phyloP scores from a whole-genome alignment of 1,140 invertebrate species.

The Araneus ventricosus region DNA sequence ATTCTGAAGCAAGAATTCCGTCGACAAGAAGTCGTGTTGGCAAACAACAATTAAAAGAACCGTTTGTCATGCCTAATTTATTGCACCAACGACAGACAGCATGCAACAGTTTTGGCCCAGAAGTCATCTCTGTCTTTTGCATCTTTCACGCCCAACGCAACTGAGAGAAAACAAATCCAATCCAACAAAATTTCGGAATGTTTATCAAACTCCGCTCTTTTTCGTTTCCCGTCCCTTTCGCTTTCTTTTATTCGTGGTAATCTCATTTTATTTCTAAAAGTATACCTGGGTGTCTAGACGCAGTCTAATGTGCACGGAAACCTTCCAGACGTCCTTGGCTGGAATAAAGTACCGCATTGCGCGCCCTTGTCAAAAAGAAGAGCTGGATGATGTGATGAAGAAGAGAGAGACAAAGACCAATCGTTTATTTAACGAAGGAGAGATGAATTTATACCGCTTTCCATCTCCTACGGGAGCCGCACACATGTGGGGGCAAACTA shows the following conservation, averaged over 20 bases:
- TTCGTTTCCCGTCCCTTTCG: neutral
- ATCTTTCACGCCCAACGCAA: neutral
- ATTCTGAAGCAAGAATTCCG: neutral
- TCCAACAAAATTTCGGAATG: neutral
- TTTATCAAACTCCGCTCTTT: conserved; percentile 2
- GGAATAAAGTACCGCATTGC: neutral
- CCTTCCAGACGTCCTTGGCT: conserved; percentile 60
- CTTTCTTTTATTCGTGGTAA: neutral
- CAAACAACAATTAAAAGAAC: neutral
- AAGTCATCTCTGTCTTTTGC: neutral
- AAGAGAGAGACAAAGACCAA: conserved; percentile 1
- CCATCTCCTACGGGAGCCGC: neutral
- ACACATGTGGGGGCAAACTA: neutral
- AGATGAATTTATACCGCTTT: neutral
- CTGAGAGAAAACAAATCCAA: neutral
- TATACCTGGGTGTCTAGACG: conserved; percentile 57
- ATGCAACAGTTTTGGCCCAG: neutral
- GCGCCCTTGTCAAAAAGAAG: neutral
- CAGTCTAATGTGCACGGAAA: conserved; percentile 51
- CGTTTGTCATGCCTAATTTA: neutral
- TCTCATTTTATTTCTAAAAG: conserved; percentile 53
- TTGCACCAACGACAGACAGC: neutral
- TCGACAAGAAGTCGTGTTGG: too few species aligned
- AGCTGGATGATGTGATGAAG: neutral
- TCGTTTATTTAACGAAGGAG: conserved; percentile 11